phyloP scores from a whole-genome alignment of 1,140 invertebrate species.

The Trachelipus rathkii region DNA sequence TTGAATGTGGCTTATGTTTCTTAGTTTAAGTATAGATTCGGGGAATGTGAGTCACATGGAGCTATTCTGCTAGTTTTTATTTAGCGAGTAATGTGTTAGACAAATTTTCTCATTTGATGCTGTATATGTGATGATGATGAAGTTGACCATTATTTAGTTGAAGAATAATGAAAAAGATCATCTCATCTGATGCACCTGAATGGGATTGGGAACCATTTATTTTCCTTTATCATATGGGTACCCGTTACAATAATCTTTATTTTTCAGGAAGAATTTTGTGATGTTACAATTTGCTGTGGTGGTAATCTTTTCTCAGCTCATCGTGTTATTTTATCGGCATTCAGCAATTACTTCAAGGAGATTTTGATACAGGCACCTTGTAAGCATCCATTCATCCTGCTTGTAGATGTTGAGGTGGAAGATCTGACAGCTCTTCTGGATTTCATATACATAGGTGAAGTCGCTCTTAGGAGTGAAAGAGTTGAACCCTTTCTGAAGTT shows the following conservation, averaged over 20 bases:
- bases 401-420: conserved; percentile 39
- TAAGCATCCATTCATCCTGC: conserved; percentile 42
- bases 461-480: not conserved
- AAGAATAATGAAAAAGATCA: too few species aligned
- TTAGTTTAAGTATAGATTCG: too few species aligned
- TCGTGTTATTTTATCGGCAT: conserved; percentile 42
- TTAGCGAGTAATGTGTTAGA: too few species aligned
- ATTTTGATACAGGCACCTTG: conserved; percentile 44
- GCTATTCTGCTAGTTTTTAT: too few species aligned
- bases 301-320: conserved; percentile 40
- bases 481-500: not conserved
- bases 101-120: too few species aligned
- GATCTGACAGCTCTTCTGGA: conserved; percentile 42
- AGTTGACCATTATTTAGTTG: too few species aligned
- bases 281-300: conserved; percentile 42
- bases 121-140: too few species aligned
- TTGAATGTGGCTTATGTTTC: too few species aligned
- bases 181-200: too few species aligned
- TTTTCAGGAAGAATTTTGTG: conserved; percentile 24
- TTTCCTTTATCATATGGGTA: too few species aligned
- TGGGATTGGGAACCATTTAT: too few species aligned
- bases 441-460: conserved; percentile 33
- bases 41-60: too few species aligned
- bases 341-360: conserved; percentile 45
- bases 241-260: not conserved